These are phyloP conservation scores for Hoplodrina ambigua DNA, from an alignment of 2,888 invertebrate species.

Conservation along the genomic window DNA sequence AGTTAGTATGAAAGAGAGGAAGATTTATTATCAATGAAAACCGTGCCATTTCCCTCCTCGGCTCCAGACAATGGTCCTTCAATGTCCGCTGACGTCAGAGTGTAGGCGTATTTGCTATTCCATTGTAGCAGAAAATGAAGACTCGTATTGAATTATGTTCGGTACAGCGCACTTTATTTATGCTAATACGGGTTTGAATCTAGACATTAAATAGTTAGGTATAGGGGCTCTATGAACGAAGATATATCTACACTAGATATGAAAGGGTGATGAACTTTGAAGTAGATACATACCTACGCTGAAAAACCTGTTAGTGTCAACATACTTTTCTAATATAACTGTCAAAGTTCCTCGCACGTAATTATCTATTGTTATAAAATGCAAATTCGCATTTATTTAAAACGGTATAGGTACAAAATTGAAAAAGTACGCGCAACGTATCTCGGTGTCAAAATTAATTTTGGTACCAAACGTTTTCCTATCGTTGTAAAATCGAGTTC, in stretches of 20 bases:
- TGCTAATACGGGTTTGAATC: constrained; percentile 18
- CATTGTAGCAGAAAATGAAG: constrained; percentile 10
- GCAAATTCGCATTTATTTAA: constrained; percentile 40
- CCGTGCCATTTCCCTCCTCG: constrained; percentile 5
- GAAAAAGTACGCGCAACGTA: not conserved
- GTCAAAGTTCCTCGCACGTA: not conserved
- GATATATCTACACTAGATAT: not conserved
- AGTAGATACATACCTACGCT: constrained; percentile 3
- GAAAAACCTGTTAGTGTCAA: constrained; percentile 44
- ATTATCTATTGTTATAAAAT: constrained; percentile 41
- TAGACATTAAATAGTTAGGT: constrained; percentile 15
- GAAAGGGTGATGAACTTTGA: constrained; percentile 49
- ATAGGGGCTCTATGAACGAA: constrained; percentile 16
- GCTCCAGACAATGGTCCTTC: constrained; percentile 13
- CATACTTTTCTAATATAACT: constrained; percentile 19
- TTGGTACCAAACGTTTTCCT: constrained; percentile 41
- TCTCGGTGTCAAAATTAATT: constrained; percentile 51
- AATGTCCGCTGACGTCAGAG: constrained; percentile 7
- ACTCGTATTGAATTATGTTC: constrained; percentile 24
- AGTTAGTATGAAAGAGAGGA: not conserved
- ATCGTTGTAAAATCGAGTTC: constrained; percentile 57
- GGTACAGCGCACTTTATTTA: constrained; percentile 10
- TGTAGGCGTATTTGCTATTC: constrained; percentile 1
- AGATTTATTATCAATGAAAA: constrained; percentile 18
- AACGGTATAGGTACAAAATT: constrained; percentile 5